Evolutionary conservation across 2,797 vertebrate genomes (phyloP).

Genomic region (Propithecus deckenii): DNA sequence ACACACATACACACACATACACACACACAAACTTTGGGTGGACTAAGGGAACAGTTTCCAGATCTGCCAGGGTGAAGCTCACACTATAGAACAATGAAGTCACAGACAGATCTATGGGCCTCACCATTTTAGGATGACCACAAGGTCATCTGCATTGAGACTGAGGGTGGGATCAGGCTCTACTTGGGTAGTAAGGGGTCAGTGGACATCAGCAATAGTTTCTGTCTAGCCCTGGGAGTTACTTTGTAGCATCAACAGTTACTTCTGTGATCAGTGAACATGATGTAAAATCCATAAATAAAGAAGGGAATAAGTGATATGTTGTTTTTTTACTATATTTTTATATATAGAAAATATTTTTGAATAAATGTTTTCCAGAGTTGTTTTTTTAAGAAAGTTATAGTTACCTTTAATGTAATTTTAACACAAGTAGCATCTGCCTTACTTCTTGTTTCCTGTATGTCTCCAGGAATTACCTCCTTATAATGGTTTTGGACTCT

Average conservation of each 20-base stretch:
- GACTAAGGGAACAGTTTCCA: not conserved
- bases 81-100: not conserved
- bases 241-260: not conserved
- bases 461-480: slow-evolving; percentile 90
- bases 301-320: not conserved
- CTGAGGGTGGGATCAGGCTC: too few species aligned
- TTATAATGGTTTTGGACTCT: slow-evolving; percentile 93
- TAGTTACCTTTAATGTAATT: not conserved
- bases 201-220: not conserved
- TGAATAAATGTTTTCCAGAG: not conserved
- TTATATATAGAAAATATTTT: not conserved
- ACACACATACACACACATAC: not conserved
- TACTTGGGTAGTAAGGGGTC: not conserved
- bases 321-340: not conserved
- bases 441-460: slow-evolving; percentile 14
- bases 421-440: not conserved
- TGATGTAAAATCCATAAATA: not conserved
- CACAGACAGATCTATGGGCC: not conserved
- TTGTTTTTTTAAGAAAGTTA: not conserved
- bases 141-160: not conserved
- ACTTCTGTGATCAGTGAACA: not conserved
- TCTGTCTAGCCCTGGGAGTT: not conserved
- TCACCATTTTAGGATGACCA: not conserved
- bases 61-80: not conserved
- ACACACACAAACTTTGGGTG: not conserved